Evolutionary conservation across 37 sponge, comb jelly and placozoan genomes (phyloP).

Genomic region (Bolinopsis microptera): DNA sequence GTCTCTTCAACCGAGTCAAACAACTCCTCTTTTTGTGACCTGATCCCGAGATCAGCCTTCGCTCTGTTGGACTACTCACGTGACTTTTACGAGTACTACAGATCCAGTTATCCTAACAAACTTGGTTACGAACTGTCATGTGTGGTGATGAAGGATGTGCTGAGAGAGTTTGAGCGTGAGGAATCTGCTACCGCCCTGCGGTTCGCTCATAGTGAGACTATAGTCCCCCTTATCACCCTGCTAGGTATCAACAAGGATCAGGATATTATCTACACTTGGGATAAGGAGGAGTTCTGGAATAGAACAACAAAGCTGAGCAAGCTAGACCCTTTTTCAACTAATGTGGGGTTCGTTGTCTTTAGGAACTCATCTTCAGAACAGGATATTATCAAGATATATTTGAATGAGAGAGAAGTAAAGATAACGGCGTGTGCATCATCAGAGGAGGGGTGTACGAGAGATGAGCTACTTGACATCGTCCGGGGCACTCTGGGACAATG

Average conservation of each 20-base stretch:
- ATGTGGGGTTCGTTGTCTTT: not conserved
- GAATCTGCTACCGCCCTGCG: not conserved
- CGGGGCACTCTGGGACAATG: not conserved
- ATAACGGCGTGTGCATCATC: not conserved
- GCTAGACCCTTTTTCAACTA: not conserved
- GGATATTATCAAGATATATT: not conserved
- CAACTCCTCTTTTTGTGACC: not conserved
- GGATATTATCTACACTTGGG: not conserved
- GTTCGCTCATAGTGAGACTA: not conserved
- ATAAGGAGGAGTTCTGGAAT: not conserved
- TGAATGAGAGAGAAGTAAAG: not conserved
- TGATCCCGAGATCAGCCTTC: not conserved
- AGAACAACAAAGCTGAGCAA: not conserved
- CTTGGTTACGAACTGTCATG: not conserved
- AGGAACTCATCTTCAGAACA: not conserved
- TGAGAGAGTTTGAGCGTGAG: not conserved
- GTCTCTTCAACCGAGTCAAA: conserved; percentile 1
- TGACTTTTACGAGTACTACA: not conserved
- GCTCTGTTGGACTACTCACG: not conserved
- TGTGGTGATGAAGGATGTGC: not conserved
- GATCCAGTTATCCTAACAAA: not conserved
- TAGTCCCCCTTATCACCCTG: not conserved
- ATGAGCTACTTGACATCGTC: not conserved
- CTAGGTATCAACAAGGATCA: not conserved
- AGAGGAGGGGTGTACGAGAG: not conserved